Percentiles rank a stretch among this genome's conserved stretches.
Conservation (phyloP, 1,140 invertebrate species). For the Bombus pascuorum region DNA sequence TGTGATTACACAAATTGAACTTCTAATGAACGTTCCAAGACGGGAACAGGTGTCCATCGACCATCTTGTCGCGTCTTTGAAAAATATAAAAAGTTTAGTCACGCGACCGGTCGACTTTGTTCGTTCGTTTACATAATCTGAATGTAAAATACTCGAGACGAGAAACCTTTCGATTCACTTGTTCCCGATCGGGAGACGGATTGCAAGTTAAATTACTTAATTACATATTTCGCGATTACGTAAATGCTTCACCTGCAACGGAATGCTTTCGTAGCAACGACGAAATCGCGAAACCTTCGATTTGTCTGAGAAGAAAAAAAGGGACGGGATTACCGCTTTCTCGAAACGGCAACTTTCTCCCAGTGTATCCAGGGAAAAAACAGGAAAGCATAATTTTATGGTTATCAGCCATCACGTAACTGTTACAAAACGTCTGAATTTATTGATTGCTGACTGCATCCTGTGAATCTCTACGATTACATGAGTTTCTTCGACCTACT, state of each 20-base stretch:
- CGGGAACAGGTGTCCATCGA: neutral
- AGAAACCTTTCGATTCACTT: neutral
- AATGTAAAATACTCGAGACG: neutral
- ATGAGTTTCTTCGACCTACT: neutral
- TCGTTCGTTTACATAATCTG: conserved; percentile 5
- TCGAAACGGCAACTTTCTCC: conserved; percentile 46
- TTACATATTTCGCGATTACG: conserved; percentile 21
- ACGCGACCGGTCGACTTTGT: neutral
- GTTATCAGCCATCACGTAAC: conserved; percentile 19
- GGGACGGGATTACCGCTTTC: conserved; percentile 21
- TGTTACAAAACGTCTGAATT: neutral
- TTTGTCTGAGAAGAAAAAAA: neutral
- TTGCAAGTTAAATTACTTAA: conserved; percentile 5
- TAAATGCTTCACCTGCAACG: neutral
- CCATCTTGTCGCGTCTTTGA: neutral
- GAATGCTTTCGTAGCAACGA: neutral
- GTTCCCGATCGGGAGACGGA: neutral
- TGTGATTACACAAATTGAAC: neutral
- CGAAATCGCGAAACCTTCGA: conserved; percentile 1
- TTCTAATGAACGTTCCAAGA: neutral
- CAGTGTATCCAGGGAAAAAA: neutral
- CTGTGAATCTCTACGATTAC: neutral
- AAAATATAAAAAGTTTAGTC: conserved; percentile 28
- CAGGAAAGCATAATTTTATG: conserved; percentile 11
- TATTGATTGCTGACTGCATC: neutral